Evolutionary conservation across 2,888 invertebrate species (phyloP).

Genomic region (Sminthurides aquaticus): DNA sequence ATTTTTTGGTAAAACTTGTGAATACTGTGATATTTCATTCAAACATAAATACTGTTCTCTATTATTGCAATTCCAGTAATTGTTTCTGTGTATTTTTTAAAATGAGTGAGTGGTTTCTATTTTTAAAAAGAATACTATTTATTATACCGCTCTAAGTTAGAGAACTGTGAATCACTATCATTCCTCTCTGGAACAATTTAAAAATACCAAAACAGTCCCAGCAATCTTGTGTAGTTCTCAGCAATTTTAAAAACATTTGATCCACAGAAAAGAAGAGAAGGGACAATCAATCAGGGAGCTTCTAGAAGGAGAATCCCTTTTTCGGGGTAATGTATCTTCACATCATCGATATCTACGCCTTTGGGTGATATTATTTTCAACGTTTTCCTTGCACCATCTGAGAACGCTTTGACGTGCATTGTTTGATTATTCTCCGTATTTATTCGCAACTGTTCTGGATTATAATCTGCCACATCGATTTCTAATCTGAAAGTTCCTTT

Average conservation of each 20-base stretch:
- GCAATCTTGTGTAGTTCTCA: no score
- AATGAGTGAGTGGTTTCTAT: neutral
- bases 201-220: no score
- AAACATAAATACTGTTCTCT: no score
- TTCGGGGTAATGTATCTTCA: conserved; percentile 7
- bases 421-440: conserved; percentile 13
- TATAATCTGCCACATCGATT: conserved; percentile 13
- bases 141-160: no score
- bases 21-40: no score
- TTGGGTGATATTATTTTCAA: conserved; percentile 10
- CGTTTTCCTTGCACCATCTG: conserved; percentile 8
- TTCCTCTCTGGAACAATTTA: no score
- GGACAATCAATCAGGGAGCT: conserved; percentile 6
- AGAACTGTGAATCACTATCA: no score
- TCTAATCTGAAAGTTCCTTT: conserved; percentile 17
- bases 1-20: no score
- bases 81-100: no score
- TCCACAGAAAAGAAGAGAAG: no score
- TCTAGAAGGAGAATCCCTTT: conserved; percentile 11
- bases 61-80: no score
- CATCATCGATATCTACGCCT: conserved; percentile 15
- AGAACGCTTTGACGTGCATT: conserved; percentile 15
- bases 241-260: no score
- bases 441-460: conserved; percentile 9
- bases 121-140: neutral